These are phyloP conservation scores for Myotis lucifugus DNA, from an alignment of 2,113 vertebrate species.

Conservation along the genomic window DNA sequence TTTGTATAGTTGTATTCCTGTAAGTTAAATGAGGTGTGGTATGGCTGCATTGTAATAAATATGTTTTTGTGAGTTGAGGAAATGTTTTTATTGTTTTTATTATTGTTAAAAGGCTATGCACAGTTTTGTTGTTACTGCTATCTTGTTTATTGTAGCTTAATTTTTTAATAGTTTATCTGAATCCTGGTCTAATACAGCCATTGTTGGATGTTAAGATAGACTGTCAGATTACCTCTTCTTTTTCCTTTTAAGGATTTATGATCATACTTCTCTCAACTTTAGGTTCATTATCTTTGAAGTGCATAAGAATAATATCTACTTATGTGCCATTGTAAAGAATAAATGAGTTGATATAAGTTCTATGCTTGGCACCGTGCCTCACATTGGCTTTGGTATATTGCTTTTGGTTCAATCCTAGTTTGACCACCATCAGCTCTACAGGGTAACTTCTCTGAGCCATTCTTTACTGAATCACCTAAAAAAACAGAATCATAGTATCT, in stretches of 20 bases:
- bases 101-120: background rate
- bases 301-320: background rate
- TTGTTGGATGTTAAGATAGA: background rate
- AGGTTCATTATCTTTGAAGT: conserved; percentile 18
- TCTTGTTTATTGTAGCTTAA: background rate
- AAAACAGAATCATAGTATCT: background rate
- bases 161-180: background rate
- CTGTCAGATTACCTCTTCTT: background rate
- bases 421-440: background rate
- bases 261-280: background rate
- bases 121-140: background rate
- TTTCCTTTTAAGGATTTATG: background rate
- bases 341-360: background rate
- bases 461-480: background rate
- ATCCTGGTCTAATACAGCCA: background rate
- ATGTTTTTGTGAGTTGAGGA: background rate
- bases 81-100: background rate
- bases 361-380: background rate
- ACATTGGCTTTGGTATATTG: background rate
- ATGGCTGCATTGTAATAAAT: background rate
- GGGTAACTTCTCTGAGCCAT: background rate
- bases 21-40: background rate
- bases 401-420: background rate
- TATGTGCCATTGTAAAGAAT: background rate
- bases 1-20: background rate